Conservation (phyloP, 2,113 vertebrate genomes). For the Vicugna pacos region DNA sequence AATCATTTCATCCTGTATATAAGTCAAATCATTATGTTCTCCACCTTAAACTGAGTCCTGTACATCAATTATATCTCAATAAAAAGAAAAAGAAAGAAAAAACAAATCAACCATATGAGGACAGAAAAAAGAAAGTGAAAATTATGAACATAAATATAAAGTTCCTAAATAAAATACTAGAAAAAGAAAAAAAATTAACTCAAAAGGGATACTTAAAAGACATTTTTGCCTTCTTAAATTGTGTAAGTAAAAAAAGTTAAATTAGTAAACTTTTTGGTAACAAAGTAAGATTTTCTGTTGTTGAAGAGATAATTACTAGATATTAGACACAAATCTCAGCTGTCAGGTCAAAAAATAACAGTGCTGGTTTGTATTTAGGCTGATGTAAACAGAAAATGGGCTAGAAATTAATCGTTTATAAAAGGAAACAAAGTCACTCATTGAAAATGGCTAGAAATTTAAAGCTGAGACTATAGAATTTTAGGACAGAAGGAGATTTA, state of each 20-base stretch:
- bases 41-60: no score
- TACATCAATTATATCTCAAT: no score
- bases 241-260: not conserved
- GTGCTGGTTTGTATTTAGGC: not conserved
- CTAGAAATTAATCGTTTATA: conserved; percentile 4
- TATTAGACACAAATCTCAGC: not conserved
- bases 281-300: not conserved
- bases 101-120: no score
- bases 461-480: not conserved
- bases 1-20: no score
- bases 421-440: conserved; percentile 11
- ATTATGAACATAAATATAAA: not conserved
- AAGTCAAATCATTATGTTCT: no score
- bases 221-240: conserved; percentile 24
- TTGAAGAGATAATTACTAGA: not conserved
- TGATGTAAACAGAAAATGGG: not conserved
- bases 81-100: no score
- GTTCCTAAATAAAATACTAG: not conserved
- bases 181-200: not conserved
- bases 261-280: conserved; percentile 23
- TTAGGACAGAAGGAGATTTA: conserved; percentile 31
- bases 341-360: not conserved
- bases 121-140: no score
- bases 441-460: conserved; percentile 38
- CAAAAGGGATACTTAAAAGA: not conserved